These are phyloP conservation scores for Carcina quercana DNA, from an alignment of 2,888 invertebrate genomes.

Conservation along the genomic window DNA sequence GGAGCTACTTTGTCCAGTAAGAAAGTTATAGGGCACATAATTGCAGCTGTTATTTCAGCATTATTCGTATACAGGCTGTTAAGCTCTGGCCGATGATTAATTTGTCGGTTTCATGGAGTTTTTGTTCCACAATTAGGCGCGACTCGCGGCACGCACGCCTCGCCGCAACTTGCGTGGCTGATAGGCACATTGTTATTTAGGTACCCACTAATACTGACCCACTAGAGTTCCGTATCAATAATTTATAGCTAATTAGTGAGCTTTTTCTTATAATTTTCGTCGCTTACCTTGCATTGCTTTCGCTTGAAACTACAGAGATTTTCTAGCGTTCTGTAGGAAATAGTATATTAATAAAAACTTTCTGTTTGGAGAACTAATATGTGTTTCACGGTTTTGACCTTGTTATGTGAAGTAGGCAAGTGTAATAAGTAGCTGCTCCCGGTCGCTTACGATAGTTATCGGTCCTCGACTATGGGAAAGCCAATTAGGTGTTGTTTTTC, in stretches of 20 bases:
- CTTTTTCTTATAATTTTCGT: slow-evolving; percentile 32
- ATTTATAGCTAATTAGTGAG: slow-evolving; percentile 53
- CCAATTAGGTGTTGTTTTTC: slow-evolving; percentile 63
- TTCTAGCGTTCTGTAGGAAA: no score
- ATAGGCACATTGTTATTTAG: slow-evolving; percentile 33
- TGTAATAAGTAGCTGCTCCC: slow-evolving; percentile 18
- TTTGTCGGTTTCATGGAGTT: slow-evolving; percentile 60
- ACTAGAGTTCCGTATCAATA: slow-evolving; percentile 22
- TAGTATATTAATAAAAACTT: no score
- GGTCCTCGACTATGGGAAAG: slow-evolving; percentile 46
- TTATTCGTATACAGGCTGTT: slow-evolving; percentile 43
- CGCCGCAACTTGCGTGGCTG: slow-evolving; percentile 39
- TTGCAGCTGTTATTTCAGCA: slow-evolving; percentile 42
- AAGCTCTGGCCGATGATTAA: slow-evolving; percentile 53
- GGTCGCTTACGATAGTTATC: slow-evolving; percentile 36
- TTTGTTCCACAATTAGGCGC: slow-evolving; percentile 63
- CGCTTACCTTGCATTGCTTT: slow-evolving; percentile 15
- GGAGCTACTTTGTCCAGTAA: slow-evolving; percentile 7
- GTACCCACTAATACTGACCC: slow-evolving; percentile 32
- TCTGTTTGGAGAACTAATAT: no score
- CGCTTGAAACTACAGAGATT: no score
- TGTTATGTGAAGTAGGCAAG: slow-evolving; percentile 18
- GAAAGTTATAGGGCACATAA: slow-evolving; percentile 33
- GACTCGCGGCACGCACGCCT: slow-evolving; percentile 32
- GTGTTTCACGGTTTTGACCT: slow-evolving; percentile 17